Evolutionary conservation across 2,888 invertebrate genomes (phyloP), one percentile per base, ranked within the genome.

Genomic region (Diadromus collaris): DNA sequence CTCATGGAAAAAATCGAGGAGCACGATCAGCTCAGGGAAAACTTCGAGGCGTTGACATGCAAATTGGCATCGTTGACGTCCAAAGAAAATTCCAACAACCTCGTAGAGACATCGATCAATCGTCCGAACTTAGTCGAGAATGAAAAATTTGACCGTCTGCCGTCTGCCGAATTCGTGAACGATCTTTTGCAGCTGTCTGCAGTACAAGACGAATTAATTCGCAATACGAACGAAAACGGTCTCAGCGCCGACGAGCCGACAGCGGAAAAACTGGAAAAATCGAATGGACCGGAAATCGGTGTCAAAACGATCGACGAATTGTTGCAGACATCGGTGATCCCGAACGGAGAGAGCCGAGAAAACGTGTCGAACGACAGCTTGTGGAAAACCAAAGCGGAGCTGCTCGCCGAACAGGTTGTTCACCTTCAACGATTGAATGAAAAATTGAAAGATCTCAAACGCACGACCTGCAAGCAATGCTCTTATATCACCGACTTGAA

Each of bases 1-100:
- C 71, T 89, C 13, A 89, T 88, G 65, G 85, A 87, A 1, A 87
- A 85, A 58, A 86, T 88, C 32, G 88, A 88, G 61, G 88, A 89
- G 27, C 85, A 81, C 46, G 89, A 90, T 41, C 74, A 29, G 24
- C 58, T 88, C 4, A 86, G 78, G 63, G 81, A 87, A 29, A 78
- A 85, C 6, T 79, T 82, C 4, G 80, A 86, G 0, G 56, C 79
- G 4, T 51, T 87, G n/a, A 82, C 83, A 10, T n/a, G 34, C 16
- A 54, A 58, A 72, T 27, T 10, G 2, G 56, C 60, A 10, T 32
- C 60, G 21, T n/a, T 44, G 4, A 16, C 32, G 10, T 19, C 24
- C 9, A 16, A 19, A 13, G 21, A 41, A 10, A n/a, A 73, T 34
- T 38, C 72, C 1, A 38, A 64, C 7, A 65, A 65, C 3, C 74